Conservation (phyloP, 2,797 vertebrate species). For the Crenuchus spilurus region DNA sequence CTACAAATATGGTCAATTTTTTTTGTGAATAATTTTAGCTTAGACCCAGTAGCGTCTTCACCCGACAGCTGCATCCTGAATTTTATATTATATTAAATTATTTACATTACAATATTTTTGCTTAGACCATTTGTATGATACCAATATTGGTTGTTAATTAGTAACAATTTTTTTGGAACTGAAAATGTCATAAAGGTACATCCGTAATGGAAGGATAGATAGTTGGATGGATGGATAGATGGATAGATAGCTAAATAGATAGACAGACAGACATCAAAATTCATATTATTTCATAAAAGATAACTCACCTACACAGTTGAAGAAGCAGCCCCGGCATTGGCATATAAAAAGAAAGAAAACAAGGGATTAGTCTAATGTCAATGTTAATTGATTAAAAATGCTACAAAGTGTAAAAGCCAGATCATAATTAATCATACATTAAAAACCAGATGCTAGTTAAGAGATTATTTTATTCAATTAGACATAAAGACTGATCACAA, state of each 20-base stretch:
- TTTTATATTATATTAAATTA: too few species aligned
- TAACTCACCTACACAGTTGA: slow-evolving; percentile 49
- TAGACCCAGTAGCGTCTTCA: too few species aligned
- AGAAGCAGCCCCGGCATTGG: slow-evolving; percentile 3
- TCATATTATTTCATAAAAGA: slow-evolving; percentile 9
- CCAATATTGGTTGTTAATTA: too few species aligned
- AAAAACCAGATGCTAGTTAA: background rate
- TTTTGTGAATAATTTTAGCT: too few species aligned
- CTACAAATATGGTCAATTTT: too few species aligned
- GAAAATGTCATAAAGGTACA: too few species aligned
- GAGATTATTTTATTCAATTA: background rate
- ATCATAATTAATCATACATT: background rate
- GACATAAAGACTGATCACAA: background rate
- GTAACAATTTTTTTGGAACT: too few species aligned
- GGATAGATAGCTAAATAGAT: background rate
- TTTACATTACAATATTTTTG: too few species aligned
- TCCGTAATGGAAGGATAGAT: too few species aligned
- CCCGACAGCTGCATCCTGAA: too few species aligned
- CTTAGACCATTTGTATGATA: too few species aligned
- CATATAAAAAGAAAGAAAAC: slow-evolving; percentile 35
- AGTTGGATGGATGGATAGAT: background rate
- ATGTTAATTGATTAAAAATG: slow-evolving; percentile 1
- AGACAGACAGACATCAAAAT: background rate
- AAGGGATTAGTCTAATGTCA: slow-evolving; percentile 19
- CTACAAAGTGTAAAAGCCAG: too few species aligned